Percentiles rank a stretch among this genome's conserved stretches.
Evolutionary conservation across 2,797 vertebrate species (phyloP).

Genomic region (Melanogrammus aeglefinus): DNA sequence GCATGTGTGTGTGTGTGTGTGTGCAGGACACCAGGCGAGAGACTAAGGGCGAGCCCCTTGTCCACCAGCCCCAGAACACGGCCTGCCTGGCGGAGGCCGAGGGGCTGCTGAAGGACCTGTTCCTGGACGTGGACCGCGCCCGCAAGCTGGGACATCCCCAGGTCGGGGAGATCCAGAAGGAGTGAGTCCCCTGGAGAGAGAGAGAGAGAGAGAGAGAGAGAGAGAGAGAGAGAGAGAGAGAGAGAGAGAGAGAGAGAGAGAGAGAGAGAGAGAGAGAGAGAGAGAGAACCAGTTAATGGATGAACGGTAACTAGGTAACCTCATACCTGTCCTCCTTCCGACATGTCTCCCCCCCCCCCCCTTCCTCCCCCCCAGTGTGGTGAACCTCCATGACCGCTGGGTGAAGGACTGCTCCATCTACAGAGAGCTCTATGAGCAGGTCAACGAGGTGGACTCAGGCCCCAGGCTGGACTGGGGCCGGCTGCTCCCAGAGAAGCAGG

Average conservation of each 20-base stretch:
- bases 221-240: neutral
- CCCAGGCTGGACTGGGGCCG: conserved; percentile 81
- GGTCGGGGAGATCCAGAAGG: conserved; percentile 82
- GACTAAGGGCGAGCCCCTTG: conserved; percentile 56
- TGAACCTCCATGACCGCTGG: conserved; percentile 83
- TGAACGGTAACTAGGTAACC: too few relatives aligned
- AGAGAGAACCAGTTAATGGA: too few relatives aligned
- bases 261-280: too few relatives aligned
- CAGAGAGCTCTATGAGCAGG: conserved; percentile 80
- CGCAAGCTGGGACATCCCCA: conserved; percentile 86
- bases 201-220: neutral
- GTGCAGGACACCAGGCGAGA: conserved; percentile 63
- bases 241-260: neutral
- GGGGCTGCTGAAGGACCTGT: conserved; percentile 85
- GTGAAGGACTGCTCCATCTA: conserved; percentile 76
- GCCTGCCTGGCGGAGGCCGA: conserved; percentile 81
- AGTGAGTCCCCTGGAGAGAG: conserved; percentile 75
- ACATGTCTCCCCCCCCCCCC: neutral
- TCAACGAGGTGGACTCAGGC: conserved; percentile 58
- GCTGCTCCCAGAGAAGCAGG: conserved; percentile 84
- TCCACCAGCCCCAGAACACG: conserved; percentile 72
- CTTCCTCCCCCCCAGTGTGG: conserved; percentile 72
- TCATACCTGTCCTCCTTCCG: too few relatives aligned
- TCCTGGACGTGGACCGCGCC: conserved; percentile 85
- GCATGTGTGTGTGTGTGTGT: neutral